These are phyloP conservation scores for Polylopha cassiicola DNA, from an alignment of 2,888 invertebrate genomes.

Conservation along the genomic window DNA sequence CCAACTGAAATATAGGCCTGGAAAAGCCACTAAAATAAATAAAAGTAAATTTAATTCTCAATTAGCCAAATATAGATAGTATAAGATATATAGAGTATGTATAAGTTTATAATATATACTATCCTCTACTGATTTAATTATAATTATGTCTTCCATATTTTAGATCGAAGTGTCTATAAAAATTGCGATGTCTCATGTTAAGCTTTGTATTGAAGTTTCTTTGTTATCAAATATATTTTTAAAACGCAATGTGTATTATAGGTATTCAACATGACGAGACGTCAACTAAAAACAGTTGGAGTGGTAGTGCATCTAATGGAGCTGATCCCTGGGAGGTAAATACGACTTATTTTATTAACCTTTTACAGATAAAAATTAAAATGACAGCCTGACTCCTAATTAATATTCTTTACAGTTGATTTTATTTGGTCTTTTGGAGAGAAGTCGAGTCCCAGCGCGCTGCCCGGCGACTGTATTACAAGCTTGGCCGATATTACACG, in stretches of 20 bases:
- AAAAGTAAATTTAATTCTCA: too few relatives aligned
- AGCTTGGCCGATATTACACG: constrained; percentile 97
- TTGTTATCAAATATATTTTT: too few relatives aligned
- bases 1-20: too few relatives aligned
- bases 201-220: too few relatives aligned
- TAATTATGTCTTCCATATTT: too few relatives aligned
- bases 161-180: too few relatives aligned
- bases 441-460: constrained; percentile 86
- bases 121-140: too few relatives aligned
- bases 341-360: background rate
- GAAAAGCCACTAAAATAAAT: too few relatives aligned
- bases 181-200: too few relatives aligned
- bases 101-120: too few relatives aligned
- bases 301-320: constrained; percentile 64
- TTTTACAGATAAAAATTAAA: background rate
- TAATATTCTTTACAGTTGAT: constrained; percentile 73
- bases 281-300: constrained; percentile 67
- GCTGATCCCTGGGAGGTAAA: constrained; percentile 91
- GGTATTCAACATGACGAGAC: constrained; percentile 75
- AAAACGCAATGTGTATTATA: constrained; percentile 25
- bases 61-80: too few relatives aligned
- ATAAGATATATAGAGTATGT: too few relatives aligned
- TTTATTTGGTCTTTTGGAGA: constrained; percentile 92
- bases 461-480: constrained; percentile 92
- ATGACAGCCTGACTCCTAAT: background rate